These are phyloP conservation scores for Euura lappo DNA, from an alignment of 1,140 invertebrate species.

Conservation along the genomic window DNA sequence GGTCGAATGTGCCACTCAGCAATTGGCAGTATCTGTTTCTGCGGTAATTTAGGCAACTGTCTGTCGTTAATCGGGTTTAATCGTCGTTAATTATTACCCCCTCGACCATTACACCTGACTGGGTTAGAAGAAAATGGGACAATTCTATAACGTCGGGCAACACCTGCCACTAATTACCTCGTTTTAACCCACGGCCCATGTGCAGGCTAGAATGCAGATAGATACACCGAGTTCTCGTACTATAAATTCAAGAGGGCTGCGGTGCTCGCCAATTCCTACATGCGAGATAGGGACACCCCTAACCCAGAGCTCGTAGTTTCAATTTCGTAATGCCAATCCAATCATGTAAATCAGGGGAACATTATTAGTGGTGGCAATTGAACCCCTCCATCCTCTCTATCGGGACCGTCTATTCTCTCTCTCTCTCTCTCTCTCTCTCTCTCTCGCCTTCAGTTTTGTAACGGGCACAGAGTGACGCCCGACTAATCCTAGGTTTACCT, in stretches of 20 bases:
- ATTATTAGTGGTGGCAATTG: conserved; percentile 58
- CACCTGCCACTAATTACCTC: conserved; percentile 10
- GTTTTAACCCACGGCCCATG: not conserved
- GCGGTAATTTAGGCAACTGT: no score
- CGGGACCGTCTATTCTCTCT: not conserved
- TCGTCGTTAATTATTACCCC: not conserved
- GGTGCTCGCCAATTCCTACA: not conserved
- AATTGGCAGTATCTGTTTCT: no score
- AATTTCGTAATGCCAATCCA: conserved; percentile 61
- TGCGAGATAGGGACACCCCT: no score
- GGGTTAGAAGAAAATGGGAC: not conserved
- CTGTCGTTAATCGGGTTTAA: not conserved
- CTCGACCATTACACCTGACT: not conserved
- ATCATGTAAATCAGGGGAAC: conserved; percentile 61
- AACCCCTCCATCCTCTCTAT: conserved; percentile 35
- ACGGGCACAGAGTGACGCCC: conserved; percentile 40
- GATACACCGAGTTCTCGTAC: not conserved
- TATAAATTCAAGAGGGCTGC: not conserved
- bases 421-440: not conserved
- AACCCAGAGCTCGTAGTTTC: conserved; percentile 38
- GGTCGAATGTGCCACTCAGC: no score
- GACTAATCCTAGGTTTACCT: conserved; percentile 62
- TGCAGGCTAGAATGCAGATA: not conserved
- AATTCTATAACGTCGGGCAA: not conserved
- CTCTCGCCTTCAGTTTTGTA: not conserved